Conservation (phyloP, 2,888 invertebrate species). For the Drosophila rellima region DNA sequence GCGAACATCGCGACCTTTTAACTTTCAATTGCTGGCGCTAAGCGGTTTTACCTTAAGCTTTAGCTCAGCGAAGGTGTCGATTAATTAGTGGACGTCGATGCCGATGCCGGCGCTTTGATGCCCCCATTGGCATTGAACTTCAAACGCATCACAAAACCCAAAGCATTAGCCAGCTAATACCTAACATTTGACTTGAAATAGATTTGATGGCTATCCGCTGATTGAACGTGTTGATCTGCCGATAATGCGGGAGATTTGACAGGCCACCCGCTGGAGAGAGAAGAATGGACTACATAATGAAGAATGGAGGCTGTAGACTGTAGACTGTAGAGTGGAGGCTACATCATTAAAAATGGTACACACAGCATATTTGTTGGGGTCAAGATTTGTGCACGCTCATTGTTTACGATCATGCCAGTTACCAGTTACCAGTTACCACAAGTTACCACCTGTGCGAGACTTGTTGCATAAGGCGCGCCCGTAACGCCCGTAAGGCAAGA, state of each 20-base stretch:
- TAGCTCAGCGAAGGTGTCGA: slow-evolving; percentile 43
- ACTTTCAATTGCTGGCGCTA: slow-evolving; percentile 52
- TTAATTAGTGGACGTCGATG: slow-evolving; percentile 36
- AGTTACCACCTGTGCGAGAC: slow-evolving; percentile 23
- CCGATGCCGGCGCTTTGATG: slow-evolving; percentile 13
- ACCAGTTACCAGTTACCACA: slow-evolving; percentile 12
- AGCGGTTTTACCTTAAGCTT: slow-evolving; percentile 49
- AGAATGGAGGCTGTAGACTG: not conserved
- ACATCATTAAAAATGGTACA: slow-evolving; percentile 45
- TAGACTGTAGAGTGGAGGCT: not conserved
- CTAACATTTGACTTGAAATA: slow-evolving; percentile 16
- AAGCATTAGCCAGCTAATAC: slow-evolving; percentile 46
- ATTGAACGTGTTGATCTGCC: slow-evolving; percentile 20
- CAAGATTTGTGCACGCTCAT: slow-evolving; percentile 37
- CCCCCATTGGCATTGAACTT: slow-evolving; percentile 66
- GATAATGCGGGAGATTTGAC: slow-evolving; percentile 29
- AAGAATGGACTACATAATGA: not conserved
- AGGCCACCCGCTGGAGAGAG: slow-evolving; percentile 9
- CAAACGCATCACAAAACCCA: slow-evolving; percentile 36
- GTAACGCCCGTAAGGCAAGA: slow-evolving; percentile 6
- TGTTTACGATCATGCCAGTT: slow-evolving; percentile 37
- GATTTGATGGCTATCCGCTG: slow-evolving; percentile 15
- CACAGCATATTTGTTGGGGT: slow-evolving; percentile 29
- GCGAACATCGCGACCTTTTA: slow-evolving; percentile 30
- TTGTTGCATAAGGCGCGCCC: slow-evolving; percentile 60